A percentile compares a stretch with the other conserved stretches of the same genome.
These are phyloP conservation scores for Temnopleurus reevesii DNA, from an alignment of 53 echinoderm and acorn worm species.

Conservation along the genomic window DNA sequence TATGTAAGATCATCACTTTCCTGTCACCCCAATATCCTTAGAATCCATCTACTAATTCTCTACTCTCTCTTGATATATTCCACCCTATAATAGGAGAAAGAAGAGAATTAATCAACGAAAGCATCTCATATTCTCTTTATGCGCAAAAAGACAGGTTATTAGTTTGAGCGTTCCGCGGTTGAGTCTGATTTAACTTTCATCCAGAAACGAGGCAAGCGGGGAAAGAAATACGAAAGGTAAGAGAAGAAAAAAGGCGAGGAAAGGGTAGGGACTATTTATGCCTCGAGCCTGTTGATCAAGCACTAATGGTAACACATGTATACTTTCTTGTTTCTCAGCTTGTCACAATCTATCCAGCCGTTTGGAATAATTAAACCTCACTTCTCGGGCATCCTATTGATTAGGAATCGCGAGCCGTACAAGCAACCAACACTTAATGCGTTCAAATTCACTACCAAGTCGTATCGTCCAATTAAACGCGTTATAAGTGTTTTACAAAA, in stretches of 20 bases:
- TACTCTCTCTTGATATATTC: constrained; percentile 9
- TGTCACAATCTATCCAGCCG: constrained; percentile 31
- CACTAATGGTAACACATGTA: constrained; percentile 36
- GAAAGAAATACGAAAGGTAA: neutral
- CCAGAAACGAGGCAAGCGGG: neutral
- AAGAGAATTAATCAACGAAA: constrained; percentile 32
- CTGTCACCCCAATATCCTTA: constrained; percentile 37
- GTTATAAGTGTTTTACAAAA: neutral
- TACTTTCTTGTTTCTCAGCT: neutral
- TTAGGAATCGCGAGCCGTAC: neutral
- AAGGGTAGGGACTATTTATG: constrained; percentile 1
- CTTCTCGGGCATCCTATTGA: neutral
- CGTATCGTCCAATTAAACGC: constrained; percentile 38
- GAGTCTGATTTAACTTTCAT: constrained; percentile 51
- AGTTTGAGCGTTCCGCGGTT: constrained; percentile 51
- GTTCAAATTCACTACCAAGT: constrained; percentile 12
- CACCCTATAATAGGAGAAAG: constrained; percentile 20
- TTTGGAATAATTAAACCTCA: constrained; percentile 37
- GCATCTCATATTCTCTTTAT: constrained; percentile 28
- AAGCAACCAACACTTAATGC: constrained; percentile 5
- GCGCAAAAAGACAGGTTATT: constrained; percentile 28
- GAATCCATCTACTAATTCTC: constrained; percentile 45
- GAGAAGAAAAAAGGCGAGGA: neutral
- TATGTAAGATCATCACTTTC: constrained; percentile 1
- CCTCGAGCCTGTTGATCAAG: constrained; percentile 45